Evolutionary conservation across 2,888 invertebrate species (phyloP), one percentile per base, ranked within the genome.

Genomic region (Acronicta psi): DNA sequence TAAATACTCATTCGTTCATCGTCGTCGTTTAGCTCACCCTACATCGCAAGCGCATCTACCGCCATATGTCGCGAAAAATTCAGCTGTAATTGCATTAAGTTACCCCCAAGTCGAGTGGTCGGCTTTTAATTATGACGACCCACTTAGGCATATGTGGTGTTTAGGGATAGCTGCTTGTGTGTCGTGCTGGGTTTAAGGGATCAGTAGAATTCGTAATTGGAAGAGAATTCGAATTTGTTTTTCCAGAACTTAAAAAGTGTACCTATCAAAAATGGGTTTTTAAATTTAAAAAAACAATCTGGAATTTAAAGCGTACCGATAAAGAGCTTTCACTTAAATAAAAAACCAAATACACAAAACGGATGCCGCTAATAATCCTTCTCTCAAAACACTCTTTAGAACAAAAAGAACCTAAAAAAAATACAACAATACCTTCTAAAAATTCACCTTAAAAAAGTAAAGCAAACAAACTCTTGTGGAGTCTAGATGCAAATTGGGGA

Each of bases 41-140:
- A 75, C 76, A 65, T 49, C 46, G 68, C 77, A 73, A 80, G 78
- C 75, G 82, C 79, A 83, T 77, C 80, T 75, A 52, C 68, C 62
- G 92, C 93, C 93, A 94, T 94, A 94, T 94, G 93, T 89, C 91
- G 93, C 89, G 91, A 93, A 93, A 94, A 94, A 92, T 92, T 91
- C 88, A 80, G 82, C 84, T 82, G 84, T 93, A 94, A 94, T 93
- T 94, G 92, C 89, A 93, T 94, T 93, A 94, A 81, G 87, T 83
- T 85, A 88, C 93, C 91, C 92, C 92, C 80, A 85, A 90, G 89
- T 87, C 77, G 86, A 88, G 77, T 75, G 86, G 84, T 74, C 83
- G 76, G 84, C 88, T 88, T 92, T 92, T 93, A 93, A 93, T 93
- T 93, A 92, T 83, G 86, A 85, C 76, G 81, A 85, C 88, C 92